Conservation (phyloP, 2,888 invertebrate genomes). For the Psylliodes chrysocephalus region DNA sequence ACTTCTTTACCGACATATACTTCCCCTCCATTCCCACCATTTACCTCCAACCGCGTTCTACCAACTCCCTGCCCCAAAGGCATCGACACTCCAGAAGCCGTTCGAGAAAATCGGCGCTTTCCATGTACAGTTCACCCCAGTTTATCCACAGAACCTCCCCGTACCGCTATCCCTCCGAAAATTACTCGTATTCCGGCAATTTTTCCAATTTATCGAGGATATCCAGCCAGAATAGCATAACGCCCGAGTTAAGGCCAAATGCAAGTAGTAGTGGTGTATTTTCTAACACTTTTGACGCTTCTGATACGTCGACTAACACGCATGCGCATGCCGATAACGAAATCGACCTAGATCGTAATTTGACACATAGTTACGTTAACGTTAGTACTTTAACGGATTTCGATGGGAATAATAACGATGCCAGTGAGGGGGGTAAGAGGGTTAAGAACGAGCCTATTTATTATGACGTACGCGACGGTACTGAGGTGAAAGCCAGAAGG, state of each 20-base stretch:
- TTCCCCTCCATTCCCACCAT: slow-evolving; percentile 67
- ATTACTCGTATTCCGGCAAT: slow-evolving; percentile 52
- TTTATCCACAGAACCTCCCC: slow-evolving; percentile 49
- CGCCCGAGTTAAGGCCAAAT: slow-evolving; percentile 56
- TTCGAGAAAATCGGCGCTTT: slow-evolving; percentile 55
- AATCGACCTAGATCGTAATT: no score
- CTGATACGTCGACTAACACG: slow-evolving; percentile 28
- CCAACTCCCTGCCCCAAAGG: slow-evolving; percentile 58
- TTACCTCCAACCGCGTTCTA: slow-evolving; percentile 51
- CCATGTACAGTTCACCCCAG: slow-evolving; percentile 63
- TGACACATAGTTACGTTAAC: no score
- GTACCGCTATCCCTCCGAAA: slow-evolving; percentile 55
- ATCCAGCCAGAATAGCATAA: slow-evolving; percentile 57
- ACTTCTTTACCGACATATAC: slow-evolving; percentile 81
- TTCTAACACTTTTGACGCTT: slow-evolving; percentile 27
- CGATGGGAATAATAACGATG: slow-evolving; percentile 33
- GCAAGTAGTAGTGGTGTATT: slow-evolving; percentile 58
- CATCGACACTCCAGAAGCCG: slow-evolving; percentile 59
- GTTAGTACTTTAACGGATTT: neutral
- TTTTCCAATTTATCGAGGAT: slow-evolving; percentile 45
- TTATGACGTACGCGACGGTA: slow-evolving; percentile 37
- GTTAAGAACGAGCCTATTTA: slow-evolving; percentile 45
- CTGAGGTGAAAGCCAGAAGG: slow-evolving; percentile 13
- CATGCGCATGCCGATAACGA: slow-evolving; percentile 13
- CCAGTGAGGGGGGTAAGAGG: neutral